Base-by-base conservation (phyloP, 2,888 invertebrate species). In the Entomobrya proxima region DNA sequence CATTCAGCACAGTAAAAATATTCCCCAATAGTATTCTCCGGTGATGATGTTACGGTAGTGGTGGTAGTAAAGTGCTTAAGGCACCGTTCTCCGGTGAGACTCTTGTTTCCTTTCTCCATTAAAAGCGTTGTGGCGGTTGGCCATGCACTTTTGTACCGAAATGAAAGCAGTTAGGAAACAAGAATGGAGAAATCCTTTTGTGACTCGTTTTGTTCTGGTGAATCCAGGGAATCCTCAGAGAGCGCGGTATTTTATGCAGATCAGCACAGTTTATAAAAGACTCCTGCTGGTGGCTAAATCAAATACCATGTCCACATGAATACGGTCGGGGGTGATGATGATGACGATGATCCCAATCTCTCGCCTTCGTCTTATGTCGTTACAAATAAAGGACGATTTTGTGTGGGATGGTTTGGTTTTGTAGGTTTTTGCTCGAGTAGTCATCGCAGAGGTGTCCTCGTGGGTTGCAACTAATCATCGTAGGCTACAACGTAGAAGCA, bases 221-320 rank as follows among this genome's bases (percentile, higher is more conserved):
- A 55, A 24, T 55, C 1, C 55, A 7, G 24, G 55, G 55, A 27
- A 15, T 27, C 55, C 55, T 24, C 4, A 55, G 40, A 55, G 55
- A 55, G 24, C 27, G 11, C 24, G 15, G 55, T 27, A 55, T 55
- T 55, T 55, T 55, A 55, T 55, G 55, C 27, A 55, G 55, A 55
- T 55, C 18, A 7, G 50, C 50, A n/a, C 55, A 55, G 55, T 61
- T 61, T n/a, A 61, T 61, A 32, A 61, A 32, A 32, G n/a, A 61
- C 61, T 35, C n/a, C n/a, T n/a, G n/a, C n/a, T n/a, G 27, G 11
- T 50, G n/a, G 32, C 32, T 61, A 61, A 61, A 35, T 32, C 61
- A 61, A 61, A 61, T 15, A 61, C 61, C 61, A 61, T 32, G 32
- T 32, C 61, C n/a, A 4, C 61, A n/a, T n/a, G n/a, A n/a, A n/a